These are phyloP conservation scores for Sorex araneus DNA, from an alignment of 2,113 vertebrate genomes.

Conservation along the genomic window DNA sequence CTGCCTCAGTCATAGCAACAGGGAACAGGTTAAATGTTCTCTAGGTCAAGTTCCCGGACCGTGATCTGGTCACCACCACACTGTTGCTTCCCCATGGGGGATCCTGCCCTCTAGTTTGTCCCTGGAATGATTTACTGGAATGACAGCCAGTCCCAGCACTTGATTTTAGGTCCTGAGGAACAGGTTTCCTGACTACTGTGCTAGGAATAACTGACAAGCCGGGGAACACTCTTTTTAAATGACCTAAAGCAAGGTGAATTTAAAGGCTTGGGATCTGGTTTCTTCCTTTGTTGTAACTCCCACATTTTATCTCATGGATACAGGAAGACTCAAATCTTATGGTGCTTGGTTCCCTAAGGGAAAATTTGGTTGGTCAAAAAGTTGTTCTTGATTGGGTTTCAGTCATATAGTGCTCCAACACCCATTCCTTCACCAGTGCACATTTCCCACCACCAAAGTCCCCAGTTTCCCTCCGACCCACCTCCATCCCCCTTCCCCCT, in stretches of 20 bases:
- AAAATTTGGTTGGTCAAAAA: too few relatives aligned
- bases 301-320: conserved; percentile 14
- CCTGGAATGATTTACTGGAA: not conserved
- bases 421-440: too few relatives aligned
- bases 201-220: conserved; percentile 27
- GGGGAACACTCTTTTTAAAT: not conserved
- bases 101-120: not conserved
- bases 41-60: not conserved
- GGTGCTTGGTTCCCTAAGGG: not conserved
- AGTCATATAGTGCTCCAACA: too few relatives aligned
- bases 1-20: not conserved
- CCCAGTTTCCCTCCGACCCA: too few relatives aligned
- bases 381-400: too few relatives aligned
- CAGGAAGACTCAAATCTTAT: not conserved
- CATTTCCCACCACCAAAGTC: too few relatives aligned
- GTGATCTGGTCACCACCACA: not conserved
- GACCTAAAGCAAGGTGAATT: conserved; percentile 11
- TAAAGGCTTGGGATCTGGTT: conserved; percentile 16
- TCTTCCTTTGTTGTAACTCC: conserved; percentile 33
- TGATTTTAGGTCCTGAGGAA: not conserved
- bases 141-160: not conserved
- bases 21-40: not conserved
- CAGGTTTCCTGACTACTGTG: not conserved
- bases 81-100: not conserved
- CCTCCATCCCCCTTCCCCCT: too few relatives aligned